Percentiles rank a stretch among this genome's conserved stretches.
Conservation (phyloP, 2,113 vertebrate species). For the Eudyptes chrysolophus region DNA sequence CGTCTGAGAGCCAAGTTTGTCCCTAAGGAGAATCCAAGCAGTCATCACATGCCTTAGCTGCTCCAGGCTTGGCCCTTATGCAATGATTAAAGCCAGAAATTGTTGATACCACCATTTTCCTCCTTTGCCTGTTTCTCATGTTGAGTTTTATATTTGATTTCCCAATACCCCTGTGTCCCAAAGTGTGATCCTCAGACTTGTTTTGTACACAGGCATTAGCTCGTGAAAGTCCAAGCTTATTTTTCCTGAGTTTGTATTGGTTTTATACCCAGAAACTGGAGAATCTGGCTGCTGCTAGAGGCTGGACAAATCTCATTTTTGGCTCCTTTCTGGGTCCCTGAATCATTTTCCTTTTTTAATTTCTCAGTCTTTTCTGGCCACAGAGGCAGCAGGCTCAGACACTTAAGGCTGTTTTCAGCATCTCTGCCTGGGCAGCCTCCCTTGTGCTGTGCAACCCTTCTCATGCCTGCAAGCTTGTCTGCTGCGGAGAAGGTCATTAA, state of each 20-base stretch:
- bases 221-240: not conserved
- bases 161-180: not conserved
- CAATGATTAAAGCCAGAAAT: constrained; percentile 10
- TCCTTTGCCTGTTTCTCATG: constrained; percentile 7
- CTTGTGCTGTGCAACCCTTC: not conserved
- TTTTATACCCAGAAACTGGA: not conserved
- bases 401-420: not conserved
- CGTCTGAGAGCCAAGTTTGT: not conserved
- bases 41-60: not conserved
- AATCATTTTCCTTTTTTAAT: not conserved
- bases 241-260: not conserved
- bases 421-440: not conserved
- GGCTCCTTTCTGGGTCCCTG: not conserved
- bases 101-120: not conserved
- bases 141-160: not conserved
- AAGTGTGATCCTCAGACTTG: not conserved
- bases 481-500: not conserved
- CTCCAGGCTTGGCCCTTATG: not conserved
- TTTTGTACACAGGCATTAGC: not conserved
- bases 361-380: not conserved
- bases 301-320: not conserved
- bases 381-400: not conserved
- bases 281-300: not conserved
- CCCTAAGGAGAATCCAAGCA: not conserved
- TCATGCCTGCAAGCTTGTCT: not conserved